Evolutionary conservation across 2,888 invertebrate species (phyloP).

Genomic region (Nephrotoma guestfalica): DNA sequence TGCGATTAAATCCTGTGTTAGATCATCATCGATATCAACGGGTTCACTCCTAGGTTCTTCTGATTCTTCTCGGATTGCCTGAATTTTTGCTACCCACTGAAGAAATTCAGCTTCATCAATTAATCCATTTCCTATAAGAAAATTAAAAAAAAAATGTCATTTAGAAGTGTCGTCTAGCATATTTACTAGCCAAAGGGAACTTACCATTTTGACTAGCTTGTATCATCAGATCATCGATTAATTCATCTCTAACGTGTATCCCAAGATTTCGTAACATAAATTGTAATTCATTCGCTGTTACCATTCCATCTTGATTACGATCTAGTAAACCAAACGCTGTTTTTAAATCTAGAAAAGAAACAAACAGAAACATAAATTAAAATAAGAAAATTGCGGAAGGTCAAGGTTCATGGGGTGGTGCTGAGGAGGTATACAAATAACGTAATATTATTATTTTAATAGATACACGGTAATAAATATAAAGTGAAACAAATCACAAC

Average conservation of each 20-base stretch:
- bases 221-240: constrained; percentile 56
- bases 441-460: background rate
- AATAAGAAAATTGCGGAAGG: background rate
- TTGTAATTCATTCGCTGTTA: constrained; percentile 60
- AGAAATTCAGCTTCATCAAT: constrained; percentile 67
- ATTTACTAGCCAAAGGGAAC: background rate
- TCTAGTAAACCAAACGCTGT: constrained; percentile 66
- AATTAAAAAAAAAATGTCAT: background rate
- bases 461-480: background rate
- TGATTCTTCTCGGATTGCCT: constrained; percentile 48
- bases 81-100: constrained; percentile 61
- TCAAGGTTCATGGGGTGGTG: background rate
- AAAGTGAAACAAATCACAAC: background rate
- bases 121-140: constrained; percentile 46
- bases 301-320: constrained; percentile 61
- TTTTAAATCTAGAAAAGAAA: constrained; percentile 43
- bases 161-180: background rate
- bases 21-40: constrained; percentile 45
- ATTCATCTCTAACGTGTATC: constrained; percentile 58
- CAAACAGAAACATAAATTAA: constrained; percentile 16
- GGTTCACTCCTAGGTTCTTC: constrained; percentile 33
- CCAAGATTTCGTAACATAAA: constrained; percentile 65
- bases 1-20: constrained; percentile 66
- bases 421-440: background rate
- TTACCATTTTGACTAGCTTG: constrained; percentile 59